Evolutionary conservation across 2,113 vertebrate species (phyloP).

Genomic region (Cyprinodon brontotheroides): DNA sequence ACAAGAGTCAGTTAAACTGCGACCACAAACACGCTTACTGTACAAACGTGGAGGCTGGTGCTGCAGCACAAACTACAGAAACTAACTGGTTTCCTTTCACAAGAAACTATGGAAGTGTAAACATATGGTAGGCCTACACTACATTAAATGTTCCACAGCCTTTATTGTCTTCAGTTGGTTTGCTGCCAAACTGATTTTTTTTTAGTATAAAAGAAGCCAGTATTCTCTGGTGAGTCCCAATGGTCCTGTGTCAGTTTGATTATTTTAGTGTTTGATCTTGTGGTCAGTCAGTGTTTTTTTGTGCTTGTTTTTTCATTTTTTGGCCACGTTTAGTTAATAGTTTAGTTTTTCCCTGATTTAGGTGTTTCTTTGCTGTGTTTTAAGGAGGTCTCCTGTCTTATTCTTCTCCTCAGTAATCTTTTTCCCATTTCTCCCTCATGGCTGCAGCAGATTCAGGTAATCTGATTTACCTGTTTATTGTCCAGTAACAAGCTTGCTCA

Average conservation of each 20-base stretch:
- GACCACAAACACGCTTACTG: conserved; percentile 9
- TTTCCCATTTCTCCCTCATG: not conserved
- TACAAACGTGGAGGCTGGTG: not conserved
- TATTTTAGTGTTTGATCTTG: not conserved
- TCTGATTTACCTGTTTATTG: not conserved
- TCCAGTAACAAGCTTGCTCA: not conserved
- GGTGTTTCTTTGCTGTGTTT: not conserved
- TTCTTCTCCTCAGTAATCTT: not conserved
- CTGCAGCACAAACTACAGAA: not conserved
- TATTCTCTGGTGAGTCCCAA: not conserved
- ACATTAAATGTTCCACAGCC: not conserved
- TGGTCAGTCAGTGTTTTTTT: not conserved
- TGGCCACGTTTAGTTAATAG: not conserved
- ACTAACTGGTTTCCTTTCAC: not conserved
- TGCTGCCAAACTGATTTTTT: not conserved
- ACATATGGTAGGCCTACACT: not conserved
- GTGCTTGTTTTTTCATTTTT: not conserved
- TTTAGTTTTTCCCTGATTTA: too few species aligned
- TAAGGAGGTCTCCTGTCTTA: not conserved
- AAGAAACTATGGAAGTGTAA: not conserved
- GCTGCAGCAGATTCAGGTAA: not conserved
- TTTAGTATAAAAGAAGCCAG: too few species aligned
- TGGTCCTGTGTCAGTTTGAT: not conserved
- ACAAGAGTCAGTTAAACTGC: conserved; percentile 42
- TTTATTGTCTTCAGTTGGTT: not conserved